Evolutionary conservation across 2,888 invertebrate species (phyloP).

Genomic region (Theretra japonica): DNA sequence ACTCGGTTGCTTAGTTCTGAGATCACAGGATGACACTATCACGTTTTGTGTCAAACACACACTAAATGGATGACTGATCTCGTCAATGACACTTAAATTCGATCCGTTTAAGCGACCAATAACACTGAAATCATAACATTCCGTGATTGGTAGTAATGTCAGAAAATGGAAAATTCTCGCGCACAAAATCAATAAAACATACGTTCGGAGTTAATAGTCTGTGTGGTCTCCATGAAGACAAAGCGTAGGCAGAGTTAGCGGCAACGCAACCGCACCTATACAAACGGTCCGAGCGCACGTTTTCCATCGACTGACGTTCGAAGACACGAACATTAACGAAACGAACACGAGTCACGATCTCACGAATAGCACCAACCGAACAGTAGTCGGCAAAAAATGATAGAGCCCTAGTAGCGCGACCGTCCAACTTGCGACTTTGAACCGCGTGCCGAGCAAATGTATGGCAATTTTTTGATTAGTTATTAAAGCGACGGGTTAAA

Average conservation of each 20-base stretch:
- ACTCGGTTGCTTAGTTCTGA: conserved; percentile 39
- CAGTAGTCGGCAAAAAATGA: conserved; percentile 26
- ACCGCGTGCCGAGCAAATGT: background rate
- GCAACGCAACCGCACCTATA: conserved; percentile 60
- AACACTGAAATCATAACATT: conserved; percentile 57
- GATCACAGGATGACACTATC: conserved; percentile 54
- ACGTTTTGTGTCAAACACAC: conserved; percentile 59
- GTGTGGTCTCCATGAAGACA: conserved; percentile 58
- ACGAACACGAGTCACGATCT: conserved; percentile 41
- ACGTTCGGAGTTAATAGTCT: conserved; percentile 48
- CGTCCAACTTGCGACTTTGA: conserved; percentile 11
- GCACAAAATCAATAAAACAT: conserved; percentile 66
- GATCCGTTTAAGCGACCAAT: conserved; percentile 56
- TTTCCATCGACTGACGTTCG: conserved; percentile 63
- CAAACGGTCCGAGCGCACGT: conserved; percentile 59
- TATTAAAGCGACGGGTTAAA: background rate
- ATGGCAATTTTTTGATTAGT: background rate
- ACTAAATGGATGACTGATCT: conserved; percentile 71
- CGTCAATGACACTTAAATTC: conserved; percentile 69
- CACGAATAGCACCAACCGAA: conserved; percentile 25
- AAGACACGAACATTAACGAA: conserved; percentile 53
- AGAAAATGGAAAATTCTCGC: conserved; percentile 57
- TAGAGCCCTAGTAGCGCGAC: conserved; percentile 10
- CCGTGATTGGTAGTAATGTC: conserved; percentile 51
- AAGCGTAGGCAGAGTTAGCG: conserved; percentile 60